A percentile compares a stretch with the other conserved stretches of the same genome.
phyloP scores from a whole-genome alignment of 2,888 invertebrate genomes.

The Pterostichus niger region DNA sequence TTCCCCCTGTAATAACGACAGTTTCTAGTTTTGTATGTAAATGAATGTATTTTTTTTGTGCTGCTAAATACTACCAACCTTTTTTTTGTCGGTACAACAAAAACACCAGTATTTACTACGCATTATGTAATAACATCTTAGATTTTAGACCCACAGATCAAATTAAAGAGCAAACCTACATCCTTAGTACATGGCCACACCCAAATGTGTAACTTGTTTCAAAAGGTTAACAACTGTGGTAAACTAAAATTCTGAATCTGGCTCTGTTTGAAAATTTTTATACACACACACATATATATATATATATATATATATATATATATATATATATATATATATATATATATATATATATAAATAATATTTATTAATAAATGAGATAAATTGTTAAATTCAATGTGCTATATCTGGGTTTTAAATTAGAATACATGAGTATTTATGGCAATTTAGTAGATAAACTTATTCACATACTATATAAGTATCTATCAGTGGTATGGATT shows the following conservation, averaged over 20 bases:
- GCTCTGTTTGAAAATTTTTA: no score
- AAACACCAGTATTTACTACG: conserved; percentile 28
- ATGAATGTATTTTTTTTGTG: conserved; percentile 43
- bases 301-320: no score
- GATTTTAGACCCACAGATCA: conserved; percentile 50
- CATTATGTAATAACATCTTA: conserved; percentile 41
- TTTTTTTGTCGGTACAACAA: conserved; percentile 25
- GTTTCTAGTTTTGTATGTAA: conserved; percentile 53
- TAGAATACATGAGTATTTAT: no score
- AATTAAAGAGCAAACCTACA: conserved; percentile 56
- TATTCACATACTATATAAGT: no score
- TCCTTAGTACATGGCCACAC: conserved; percentile 48
- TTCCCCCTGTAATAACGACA: neutral
- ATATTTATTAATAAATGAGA: no score
- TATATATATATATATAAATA: no score
- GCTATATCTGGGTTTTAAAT: no score
- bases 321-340: no score
- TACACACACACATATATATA: no score
- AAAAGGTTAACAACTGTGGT: conserved; percentile 57
- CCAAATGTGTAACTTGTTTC: conserved; percentile 48
- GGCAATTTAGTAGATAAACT: no score
- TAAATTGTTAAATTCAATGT: no score
- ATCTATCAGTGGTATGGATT: no score
- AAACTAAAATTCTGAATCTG: neutral
- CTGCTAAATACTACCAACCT: conserved; percentile 27